phyloP scores from a whole-genome alignment of 2,888 invertebrate species.

The Cephus pygmeus region DNA sequence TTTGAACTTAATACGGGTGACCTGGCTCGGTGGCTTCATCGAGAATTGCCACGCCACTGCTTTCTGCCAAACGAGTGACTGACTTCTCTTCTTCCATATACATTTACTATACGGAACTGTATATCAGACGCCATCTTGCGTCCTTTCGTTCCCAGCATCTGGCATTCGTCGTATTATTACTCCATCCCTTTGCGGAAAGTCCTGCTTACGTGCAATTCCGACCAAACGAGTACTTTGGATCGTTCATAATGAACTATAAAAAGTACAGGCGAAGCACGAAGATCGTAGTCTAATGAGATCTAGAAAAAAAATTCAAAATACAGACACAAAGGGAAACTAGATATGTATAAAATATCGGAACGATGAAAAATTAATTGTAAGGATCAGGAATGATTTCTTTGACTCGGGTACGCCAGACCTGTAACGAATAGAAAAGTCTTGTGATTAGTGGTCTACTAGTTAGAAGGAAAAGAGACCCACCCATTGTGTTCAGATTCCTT shows the following conservation, averaged over 20 bases:
- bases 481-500: conserved; percentile 2
- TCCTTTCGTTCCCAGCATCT: neutral
- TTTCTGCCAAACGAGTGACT: neutral
- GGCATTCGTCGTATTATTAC: neutral
- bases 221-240: neutral
- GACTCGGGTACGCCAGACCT: neutral
- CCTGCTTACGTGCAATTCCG: neutral
- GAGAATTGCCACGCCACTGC: neutral
- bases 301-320: neutral
- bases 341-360: neutral
- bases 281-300: neutral
- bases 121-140: neutral
- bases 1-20: conserved; percentile 65
- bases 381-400: neutral
- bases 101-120: conserved; percentile 1
- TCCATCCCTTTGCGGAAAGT: neutral
- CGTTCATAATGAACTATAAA: neutral
- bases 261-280: neutral
- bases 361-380: neutral
- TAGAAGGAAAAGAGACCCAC: neutral
- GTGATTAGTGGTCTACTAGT: neutral
- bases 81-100: neutral
- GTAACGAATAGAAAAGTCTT: neutral
- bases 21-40: conserved; percentile 42
- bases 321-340: neutral